These are phyloP conservation scores for Muricea muricata DNA, from an alignment of 92 coral and sea anemone species.

Conservation along the genomic window DNA sequence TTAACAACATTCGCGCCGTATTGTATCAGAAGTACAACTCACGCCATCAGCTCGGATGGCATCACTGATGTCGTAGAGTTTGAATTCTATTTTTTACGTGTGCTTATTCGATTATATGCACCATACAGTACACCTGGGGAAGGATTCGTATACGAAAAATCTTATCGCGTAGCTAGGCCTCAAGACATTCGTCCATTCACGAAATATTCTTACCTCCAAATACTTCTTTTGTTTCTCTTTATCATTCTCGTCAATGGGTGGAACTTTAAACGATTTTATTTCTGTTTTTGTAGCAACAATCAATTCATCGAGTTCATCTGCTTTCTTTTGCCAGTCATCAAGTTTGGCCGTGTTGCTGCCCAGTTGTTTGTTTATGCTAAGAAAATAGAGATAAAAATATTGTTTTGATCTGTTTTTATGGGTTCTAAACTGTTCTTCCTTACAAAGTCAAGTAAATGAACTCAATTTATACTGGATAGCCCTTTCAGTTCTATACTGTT, in stretches of 20 bases:
- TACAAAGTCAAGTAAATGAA: too few relatives aligned
- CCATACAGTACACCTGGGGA: too few relatives aligned
- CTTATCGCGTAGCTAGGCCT: neutral
- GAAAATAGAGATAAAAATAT: neutral
- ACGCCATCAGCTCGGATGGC: too few relatives aligned
- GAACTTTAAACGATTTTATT: neutral
- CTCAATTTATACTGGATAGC: neutral
- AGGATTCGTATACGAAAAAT: too few relatives aligned
- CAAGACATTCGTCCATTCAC: neutral
- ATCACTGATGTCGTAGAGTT: too few relatives aligned
- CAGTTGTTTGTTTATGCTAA: neutral
- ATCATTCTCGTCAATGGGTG: constrained; percentile 9
- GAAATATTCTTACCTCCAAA: constrained; percentile 10
- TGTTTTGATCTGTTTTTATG: too few relatives aligned
- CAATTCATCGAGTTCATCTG: constrained; percentile 26
- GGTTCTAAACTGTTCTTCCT: neutral
- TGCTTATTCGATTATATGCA: too few relatives aligned
- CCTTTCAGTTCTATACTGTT: neutral
- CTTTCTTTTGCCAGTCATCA: constrained; percentile 33
- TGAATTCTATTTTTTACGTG: too few relatives aligned
- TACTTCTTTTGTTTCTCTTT: constrained; percentile 17
- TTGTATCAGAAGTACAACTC: too few relatives aligned
- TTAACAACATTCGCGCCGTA: too few relatives aligned
- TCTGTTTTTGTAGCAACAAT: neutral
- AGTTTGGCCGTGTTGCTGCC: constrained; percentile 1